Conservation (phyloP, 2,888 invertebrate species). For the Trissonchulus latispiculum region DNA sequence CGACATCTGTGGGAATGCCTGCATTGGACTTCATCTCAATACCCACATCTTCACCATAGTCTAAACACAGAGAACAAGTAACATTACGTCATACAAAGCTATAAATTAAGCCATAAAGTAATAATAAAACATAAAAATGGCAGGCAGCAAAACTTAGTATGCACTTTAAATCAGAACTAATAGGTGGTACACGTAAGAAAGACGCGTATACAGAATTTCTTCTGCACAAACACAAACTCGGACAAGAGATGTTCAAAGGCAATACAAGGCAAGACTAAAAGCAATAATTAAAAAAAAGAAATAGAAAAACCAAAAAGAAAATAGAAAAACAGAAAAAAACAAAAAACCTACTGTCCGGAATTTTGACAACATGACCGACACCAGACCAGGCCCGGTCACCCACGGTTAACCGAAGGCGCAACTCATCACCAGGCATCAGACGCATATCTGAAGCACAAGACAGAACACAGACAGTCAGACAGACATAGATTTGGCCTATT, state of each 20-base stretch:
- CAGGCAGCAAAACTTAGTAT: too few species aligned
- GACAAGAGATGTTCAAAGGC: too few species aligned
- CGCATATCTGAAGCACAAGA: conserved; percentile 88
- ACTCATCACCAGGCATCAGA: conserved; percentile 96
- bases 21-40: conserved; percentile 83
- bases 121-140: too few species aligned
- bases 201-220: too few species aligned
- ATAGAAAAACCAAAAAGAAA: neutral
- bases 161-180: too few species aligned
- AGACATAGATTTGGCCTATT: neutral
- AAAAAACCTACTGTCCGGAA: conserved; percentile 51
- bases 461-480: neutral
- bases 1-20: conserved; percentile 84
- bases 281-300: conserved; percentile 2
- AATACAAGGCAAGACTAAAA: too few species aligned
- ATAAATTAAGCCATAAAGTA: neutral
- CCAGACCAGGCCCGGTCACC: conserved; percentile 66
- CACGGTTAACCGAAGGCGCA: conserved; percentile 63
- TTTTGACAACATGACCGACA: conserved; percentile 84
- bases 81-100: neutral
- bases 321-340: neutral
- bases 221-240: too few species aligned
- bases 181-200: too few species aligned
- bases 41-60: conserved; percentile 95
- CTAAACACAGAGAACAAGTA: conserved; percentile 37